Base-by-base conservation (phyloP, 2,113 vertebrate genomes). In the Caracal caracal region DNA sequence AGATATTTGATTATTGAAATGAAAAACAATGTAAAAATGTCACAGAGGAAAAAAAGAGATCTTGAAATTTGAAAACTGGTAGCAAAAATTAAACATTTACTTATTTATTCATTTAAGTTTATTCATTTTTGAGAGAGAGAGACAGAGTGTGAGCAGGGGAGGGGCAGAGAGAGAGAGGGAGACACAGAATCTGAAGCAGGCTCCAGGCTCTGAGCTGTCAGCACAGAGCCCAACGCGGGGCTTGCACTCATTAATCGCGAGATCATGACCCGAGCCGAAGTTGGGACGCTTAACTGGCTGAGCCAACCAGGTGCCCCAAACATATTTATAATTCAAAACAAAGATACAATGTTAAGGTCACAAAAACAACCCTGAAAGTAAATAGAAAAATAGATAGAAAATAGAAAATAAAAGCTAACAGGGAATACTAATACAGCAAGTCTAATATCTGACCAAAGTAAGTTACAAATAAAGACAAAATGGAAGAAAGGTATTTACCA, bases 401-500 rank as follows among this genome's bases (percentile, higher is more conserved):
- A 86, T 59, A 82, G n/a, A 37, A 90, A 86, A 73, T 63, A 68
- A 81, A 92, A 92, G 22, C 70, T 37, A 84, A 63, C 87, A 84
- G 10, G n/a, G 24, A 88, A 86, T 20, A 88, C 40, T 84, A 88
- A 90, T 56, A 81, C 6, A 76, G 33, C 19, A 88, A 84, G 20
- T 85, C 8, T 76, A 76, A 70, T 47, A 75, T 71, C 61, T 47
- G 59, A 79, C 71, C 80, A 75, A 91, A 93, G 40, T 49, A 78
- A 70, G 13, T 85, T 96, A 66, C 13, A 96, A 71, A 78, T 82
- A 75, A 68, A 75, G 56, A 53, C 10, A 71, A 91, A 86, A 88
- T 24, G 24, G 40, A 84, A 94, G n/a, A 13, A 79, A 86, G 11
- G 19, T 87, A 92, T 86, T 96, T 93, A 81, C 33, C 68, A 95